Evolutionary conservation across 2,797 vertebrate species (phyloP).

Genomic region (Myiothlypis coronata): DNA sequence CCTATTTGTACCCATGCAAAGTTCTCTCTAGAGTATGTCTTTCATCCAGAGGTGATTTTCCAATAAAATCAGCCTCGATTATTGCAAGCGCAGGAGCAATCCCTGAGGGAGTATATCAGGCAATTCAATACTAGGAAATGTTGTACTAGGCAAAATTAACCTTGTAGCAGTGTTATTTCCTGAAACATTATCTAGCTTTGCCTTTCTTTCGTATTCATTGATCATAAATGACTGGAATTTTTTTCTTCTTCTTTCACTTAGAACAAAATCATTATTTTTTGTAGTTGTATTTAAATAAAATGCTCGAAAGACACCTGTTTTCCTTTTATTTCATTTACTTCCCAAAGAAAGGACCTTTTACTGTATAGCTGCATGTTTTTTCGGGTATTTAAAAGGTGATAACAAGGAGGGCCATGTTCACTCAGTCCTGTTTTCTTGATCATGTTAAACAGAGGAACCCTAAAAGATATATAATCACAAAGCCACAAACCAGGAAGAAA

Average conservation of each 20-base stretch:
- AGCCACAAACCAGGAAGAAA: neutral
- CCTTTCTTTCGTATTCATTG: constrained; percentile 63
- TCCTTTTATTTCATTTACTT: neutral
- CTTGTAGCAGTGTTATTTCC: constrained; percentile 72
- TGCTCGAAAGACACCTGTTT: neutral
- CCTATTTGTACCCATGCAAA: constrained; percentile 70
- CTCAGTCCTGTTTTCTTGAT: neutral
- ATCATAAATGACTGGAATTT: constrained; percentile 58
- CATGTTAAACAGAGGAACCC: neutral
- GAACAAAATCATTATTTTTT: constrained; percentile 20
- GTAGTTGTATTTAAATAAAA: neutral
- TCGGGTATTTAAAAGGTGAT: neutral
- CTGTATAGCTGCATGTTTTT: neutral
- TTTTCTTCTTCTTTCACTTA: neutral
- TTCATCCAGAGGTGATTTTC: constrained; percentile 76
- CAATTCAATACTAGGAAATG: constrained; percentile 73
- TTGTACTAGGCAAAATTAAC: constrained; percentile 75
- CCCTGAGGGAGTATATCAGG: constrained; percentile 67
- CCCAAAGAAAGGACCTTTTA: neutral
- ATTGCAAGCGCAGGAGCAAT: constrained; percentile 71
- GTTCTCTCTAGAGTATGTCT: constrained; percentile 75
- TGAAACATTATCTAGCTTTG: constrained; percentile 63
- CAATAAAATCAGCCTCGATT: constrained; percentile 77
- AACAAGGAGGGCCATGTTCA: neutral
- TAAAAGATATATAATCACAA: neutral